A percentile compares a stretch with the other conserved stretches of the same genome.
phyloP scores from a whole-genome alignment of 1,140 invertebrate species.

The Brachionus asplanchnoidis region DNA sequence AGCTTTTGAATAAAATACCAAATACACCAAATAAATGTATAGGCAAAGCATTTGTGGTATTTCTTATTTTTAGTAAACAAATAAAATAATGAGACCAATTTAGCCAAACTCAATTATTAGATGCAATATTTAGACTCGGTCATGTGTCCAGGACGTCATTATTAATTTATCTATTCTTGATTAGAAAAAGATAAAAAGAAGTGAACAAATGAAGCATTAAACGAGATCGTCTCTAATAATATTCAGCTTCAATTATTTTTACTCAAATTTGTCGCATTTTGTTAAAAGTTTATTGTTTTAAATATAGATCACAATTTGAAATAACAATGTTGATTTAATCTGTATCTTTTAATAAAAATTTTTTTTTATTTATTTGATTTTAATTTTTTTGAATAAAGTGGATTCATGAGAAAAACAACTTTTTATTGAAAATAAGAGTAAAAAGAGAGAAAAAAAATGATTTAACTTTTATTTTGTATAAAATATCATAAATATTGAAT shows the following conservation, averaged over 20 bases:
- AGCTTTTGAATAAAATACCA: neutral
- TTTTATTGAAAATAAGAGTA: too few species aligned
- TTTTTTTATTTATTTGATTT: neutral
- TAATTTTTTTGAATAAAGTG: neutral
- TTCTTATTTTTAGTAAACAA: neutral
- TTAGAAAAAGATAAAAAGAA: conserved; percentile 2
- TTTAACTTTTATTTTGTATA: neutral
- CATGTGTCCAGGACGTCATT: neutral
- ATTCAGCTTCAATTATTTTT: neutral
- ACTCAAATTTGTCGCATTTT: neutral
- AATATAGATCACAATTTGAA: neutral
- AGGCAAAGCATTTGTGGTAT: neutral
- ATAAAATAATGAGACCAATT: neutral
- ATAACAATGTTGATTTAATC: neutral
- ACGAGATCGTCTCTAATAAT: neutral
- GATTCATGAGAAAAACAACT: too few species aligned
- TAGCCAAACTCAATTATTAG: neutral
- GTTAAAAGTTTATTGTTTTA: neutral
- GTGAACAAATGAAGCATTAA: neutral
- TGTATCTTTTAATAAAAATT: neutral
- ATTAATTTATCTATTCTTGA: conserved; percentile 23
- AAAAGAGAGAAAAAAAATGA: neutral
- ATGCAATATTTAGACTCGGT: neutral
- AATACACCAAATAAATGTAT: neutral
- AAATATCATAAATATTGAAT: neutral